Base-by-base conservation (phyloP, 2,888 invertebrate genomes). In the Platerodrilus igneus region DNA sequence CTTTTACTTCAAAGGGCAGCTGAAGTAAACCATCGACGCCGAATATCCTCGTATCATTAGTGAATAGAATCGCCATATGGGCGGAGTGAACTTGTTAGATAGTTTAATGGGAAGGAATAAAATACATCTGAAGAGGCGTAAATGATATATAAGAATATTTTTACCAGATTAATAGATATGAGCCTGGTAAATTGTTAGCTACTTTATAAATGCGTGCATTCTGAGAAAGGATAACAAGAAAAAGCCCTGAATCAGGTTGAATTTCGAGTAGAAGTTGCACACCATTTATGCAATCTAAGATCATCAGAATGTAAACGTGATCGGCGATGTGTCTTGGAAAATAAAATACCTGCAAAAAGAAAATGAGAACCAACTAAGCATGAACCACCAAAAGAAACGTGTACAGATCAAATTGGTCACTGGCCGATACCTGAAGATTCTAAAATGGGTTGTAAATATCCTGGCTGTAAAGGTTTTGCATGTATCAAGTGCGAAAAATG, bases 371-470 rank as follows among this genome's bases (percentile, higher is more conserved):
- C 13, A 30, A 20, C 11, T 9, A 8, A 30, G 3, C 20, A 30
- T 30, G 19, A 20, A 7, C 30, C 30, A 2, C 19, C 19, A 13
- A 6, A 9, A 11, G 30, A 30, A 19, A 20, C 14, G 4, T 6
- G 30, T 3, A 20, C 11, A 3, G 30, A 30, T 20, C 30, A 30
- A 30, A 8, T 19, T 2, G 19, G 10, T 3, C 30, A 18, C 13
- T 30, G 30, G 30, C 20, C 30, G 5, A 7, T 19, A 11, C 19
- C 3, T 19, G 19, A 19, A 30, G 30, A 18, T 8, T n/a, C 2
- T 3, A 18, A 30, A 30, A 30, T 30, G 30, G 20, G 30, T 7
- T 30, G 30, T 13, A 30, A 19, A n/a, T 30, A 19, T 13, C 30
- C 4, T 1, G 6, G 4, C 3, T 30, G 20, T n/a, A 19, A 30